A percentile compares a stretch with the other conserved stretches of the same genome.
phyloP scores from a whole-genome alignment of 2,113 vertebrate genomes.

The Chaenocephalus aceratus region DNA sequence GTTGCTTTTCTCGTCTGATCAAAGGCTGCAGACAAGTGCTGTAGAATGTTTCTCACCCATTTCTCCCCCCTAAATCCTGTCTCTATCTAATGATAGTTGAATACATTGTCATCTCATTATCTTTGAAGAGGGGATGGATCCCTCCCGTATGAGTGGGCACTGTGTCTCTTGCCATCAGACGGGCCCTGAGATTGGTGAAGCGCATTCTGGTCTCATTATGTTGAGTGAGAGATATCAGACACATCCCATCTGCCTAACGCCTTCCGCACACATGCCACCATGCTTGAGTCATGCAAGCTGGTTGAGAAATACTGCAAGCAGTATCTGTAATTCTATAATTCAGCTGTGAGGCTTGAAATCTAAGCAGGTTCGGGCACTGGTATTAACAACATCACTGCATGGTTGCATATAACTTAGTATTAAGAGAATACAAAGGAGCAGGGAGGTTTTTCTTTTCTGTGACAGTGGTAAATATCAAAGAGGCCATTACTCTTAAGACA shows the following conservation, averaged over 20 bases:
- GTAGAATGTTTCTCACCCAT: slow-evolving; percentile 59
- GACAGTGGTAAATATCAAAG: slow-evolving; percentile 10
- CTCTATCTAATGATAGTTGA: slow-evolving; percentile 81
- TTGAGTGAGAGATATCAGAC: slow-evolving; percentile 80
- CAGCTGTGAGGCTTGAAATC: slow-evolving; percentile 9
- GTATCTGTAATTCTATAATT: slow-evolving; percentile 37
- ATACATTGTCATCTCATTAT: slow-evolving; percentile 85
- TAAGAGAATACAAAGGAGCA: background rate
- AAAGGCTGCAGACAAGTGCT: slow-evolving; percentile 77
- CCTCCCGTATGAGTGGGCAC: slow-evolving; percentile 76
- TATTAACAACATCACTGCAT: slow-evolving; percentile 28
- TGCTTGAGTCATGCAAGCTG: slow-evolving; percentile 62
- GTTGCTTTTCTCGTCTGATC: slow-evolving; percentile 77
- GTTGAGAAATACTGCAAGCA: slow-evolving; percentile 1
- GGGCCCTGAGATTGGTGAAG: slow-evolving; percentile 73
- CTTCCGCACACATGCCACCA: slow-evolving; percentile 67
- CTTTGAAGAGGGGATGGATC: slow-evolving; percentile 80
- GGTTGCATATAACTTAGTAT: slow-evolving; percentile 37
- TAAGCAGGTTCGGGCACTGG: slow-evolving; percentile 2
- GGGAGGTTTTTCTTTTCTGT: background rate
- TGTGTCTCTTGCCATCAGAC: slow-evolving; percentile 78
- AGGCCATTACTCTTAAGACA: background rate
- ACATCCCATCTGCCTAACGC: slow-evolving; percentile 79
- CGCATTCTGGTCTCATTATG: slow-evolving; percentile 77
- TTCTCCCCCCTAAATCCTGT: slow-evolving; percentile 44